A percentile compares a stretch with the other conserved stretches of the same genome.
These are phyloP conservation scores for Dinomys branickii DNA, from an alignment of 2,113 vertebrate genomes.

Conservation along the genomic window DNA sequence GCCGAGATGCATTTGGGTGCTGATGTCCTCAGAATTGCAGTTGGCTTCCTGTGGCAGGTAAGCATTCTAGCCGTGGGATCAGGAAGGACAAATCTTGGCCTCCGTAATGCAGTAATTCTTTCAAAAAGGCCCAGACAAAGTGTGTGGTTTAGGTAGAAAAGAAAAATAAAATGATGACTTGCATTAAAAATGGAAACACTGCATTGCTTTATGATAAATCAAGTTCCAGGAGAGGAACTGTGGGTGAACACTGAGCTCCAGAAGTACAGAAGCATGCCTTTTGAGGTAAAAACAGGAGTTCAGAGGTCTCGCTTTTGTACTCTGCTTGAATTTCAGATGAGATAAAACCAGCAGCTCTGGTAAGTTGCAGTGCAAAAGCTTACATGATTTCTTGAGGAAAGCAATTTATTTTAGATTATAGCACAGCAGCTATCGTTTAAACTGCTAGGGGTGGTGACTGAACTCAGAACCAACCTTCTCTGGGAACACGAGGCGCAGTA, in stretches of 20 bases:
- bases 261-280: conserved; percentile 54
- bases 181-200: background rate
- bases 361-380: conserved; percentile 78
- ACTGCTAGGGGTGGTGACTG: conserved; percentile 84
- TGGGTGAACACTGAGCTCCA: background rate
- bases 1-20: background rate
- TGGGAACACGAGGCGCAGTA: conserved; percentile 68
- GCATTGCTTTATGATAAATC: conserved; percentile 39
- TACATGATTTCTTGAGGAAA: conserved; percentile 85
- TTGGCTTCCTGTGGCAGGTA: background rate
- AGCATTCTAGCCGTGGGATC: background rate
- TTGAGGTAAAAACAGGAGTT: conserved; percentile 19
- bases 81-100: background rate
- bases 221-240: conserved; percentile 29
- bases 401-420: conserved; percentile 89
- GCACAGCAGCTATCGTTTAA: conserved; percentile 84
- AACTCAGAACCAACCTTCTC: conserved; percentile 82
- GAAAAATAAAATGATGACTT: conserved; percentile 2
- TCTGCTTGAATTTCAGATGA: conserved; percentile 83
- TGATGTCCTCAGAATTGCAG: background rate
- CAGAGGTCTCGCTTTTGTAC: conserved; percentile 65
- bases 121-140: background rate
- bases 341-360: conserved; percentile 76
- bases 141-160: background rate
- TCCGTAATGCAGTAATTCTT: background rate